Evolutionary conservation across 2,888 invertebrate genomes (phyloP).

Genomic region (Orthosia gracilis): DNA sequence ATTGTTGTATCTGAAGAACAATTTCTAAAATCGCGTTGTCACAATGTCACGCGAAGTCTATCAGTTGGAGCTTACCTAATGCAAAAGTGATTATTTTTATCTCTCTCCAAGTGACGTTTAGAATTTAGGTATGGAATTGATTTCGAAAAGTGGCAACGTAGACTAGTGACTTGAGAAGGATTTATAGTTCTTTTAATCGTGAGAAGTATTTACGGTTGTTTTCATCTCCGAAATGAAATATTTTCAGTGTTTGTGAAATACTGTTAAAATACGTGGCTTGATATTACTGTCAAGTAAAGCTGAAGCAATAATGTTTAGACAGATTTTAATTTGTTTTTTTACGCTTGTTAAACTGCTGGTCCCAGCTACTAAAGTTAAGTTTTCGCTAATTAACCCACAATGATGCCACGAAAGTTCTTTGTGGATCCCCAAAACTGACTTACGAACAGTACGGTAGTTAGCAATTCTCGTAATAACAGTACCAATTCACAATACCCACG

Average conservation of each 20-base stretch:
- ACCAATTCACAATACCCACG: conserved; percentile 19
- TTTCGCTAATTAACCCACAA: not conserved
- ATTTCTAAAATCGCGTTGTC: too few species aligned
- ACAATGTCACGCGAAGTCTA: too few species aligned
- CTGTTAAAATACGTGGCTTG: not conserved
- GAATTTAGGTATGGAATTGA: conserved; percentile 4
- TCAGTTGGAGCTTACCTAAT: too few species aligned
- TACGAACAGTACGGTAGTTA: not conserved
- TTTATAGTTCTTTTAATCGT: conserved; percentile 24
- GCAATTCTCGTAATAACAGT: conserved; percentile 6
- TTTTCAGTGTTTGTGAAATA: not conserved
- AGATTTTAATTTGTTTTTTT: too few species aligned
- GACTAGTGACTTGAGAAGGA: not conserved
- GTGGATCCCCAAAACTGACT: not conserved
- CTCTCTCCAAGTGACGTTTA: not conserved
- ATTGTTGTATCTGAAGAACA: too few species aligned
- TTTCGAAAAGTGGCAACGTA: not conserved
- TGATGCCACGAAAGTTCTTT: not conserved
- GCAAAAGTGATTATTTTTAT: not conserved
- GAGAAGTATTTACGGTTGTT: conserved; percentile 14
- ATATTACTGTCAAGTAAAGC: not conserved
- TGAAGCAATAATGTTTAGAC: not conserved
- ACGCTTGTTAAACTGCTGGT: too few species aligned
- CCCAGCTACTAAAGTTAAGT: too few species aligned
- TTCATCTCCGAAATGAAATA: conserved; percentile 8